Base-by-base conservation (phyloP, 2,797 vertebrate genomes). In the Garrulus glandarius region DNA sequence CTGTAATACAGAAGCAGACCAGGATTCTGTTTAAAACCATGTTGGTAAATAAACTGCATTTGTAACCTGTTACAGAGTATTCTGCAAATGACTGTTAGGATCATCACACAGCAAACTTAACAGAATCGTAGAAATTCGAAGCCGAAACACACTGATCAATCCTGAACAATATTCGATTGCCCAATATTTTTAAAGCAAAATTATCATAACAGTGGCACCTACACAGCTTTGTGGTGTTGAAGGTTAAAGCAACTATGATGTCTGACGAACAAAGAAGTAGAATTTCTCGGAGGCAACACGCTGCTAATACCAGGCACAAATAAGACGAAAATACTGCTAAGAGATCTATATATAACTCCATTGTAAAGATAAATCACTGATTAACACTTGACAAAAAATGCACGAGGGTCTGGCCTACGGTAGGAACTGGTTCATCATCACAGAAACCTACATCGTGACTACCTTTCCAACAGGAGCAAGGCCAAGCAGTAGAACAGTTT, bases 401-500 rank as follows among this genome's bases (percentile, higher is more conserved):
- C 3, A 1, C 17, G 19, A 50, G 22, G 6, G 15, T 17, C 2
- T 22, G n/a, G 29, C 27, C 65, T 17, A 5, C 0, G 2, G 41
- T 0, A 32, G 30, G 15, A 77, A n/a, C 0, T 3, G 32, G 24
- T 5, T 39, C 19, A 15, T 5, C 61, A 14, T 1, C 20, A 2
- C 1, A 26, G 26, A 49, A 59, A 32, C 20, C 43, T 5, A 12
- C 9, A 4, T 0, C 9, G 36, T 10, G n/a, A 14, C 18, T 1
- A 5, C 27, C 36, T 13, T 56, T 17, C 52, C 43, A 27, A 3
- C 0, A 34, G 19, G 1, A 43, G 59, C 30, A 27, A 41, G 41
- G 70, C 55, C 37, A 15, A 37, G 17, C 1, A 4, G 29, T 1
- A 9, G 6, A 23, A 8, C 20, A 12, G 14, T 0, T 19, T 11